These are phyloP conservation scores for Daphoenositta chrysoptera DNA, from an alignment of 2,113 vertebrate genomes.

Conservation along the genomic window DNA sequence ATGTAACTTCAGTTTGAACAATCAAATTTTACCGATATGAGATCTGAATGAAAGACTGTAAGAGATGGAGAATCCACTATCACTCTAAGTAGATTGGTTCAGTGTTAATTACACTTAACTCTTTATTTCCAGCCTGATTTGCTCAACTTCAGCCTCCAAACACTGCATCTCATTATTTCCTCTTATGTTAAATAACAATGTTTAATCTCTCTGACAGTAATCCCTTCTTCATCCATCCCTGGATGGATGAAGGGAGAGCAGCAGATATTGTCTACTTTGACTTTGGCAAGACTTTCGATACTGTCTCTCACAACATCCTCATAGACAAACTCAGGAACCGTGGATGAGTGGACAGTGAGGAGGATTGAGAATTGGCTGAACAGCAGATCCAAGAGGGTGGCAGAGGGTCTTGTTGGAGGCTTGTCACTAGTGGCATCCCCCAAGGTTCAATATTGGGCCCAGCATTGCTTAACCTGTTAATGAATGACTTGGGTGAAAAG, in stretches of 20 bases:
- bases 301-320: background rate
- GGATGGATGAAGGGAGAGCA: background rate
- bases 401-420: background rate
- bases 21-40: fast-evolving
- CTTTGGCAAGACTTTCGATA: background rate
- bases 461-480: background rate
- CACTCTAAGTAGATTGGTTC: background rate
- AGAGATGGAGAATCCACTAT: background rate
- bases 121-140: background rate
- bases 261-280: fast-evolving
- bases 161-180: background rate
- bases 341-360: background rate
- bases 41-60: background rate
- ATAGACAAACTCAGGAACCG: background rate
- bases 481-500: background rate
- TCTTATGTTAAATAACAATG: background rate
- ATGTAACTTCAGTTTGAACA: background rate
- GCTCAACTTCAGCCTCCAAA: background rate
- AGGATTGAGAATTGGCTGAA: background rate
- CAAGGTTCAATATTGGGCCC: background rate
- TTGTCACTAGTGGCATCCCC: background rate
- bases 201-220: background rate
- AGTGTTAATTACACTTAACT: background rate
- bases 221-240: background rate
- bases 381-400: background rate